Base-by-base conservation (phyloP, 2,113 vertebrate genomes). In the Penelope pileata region DNA sequence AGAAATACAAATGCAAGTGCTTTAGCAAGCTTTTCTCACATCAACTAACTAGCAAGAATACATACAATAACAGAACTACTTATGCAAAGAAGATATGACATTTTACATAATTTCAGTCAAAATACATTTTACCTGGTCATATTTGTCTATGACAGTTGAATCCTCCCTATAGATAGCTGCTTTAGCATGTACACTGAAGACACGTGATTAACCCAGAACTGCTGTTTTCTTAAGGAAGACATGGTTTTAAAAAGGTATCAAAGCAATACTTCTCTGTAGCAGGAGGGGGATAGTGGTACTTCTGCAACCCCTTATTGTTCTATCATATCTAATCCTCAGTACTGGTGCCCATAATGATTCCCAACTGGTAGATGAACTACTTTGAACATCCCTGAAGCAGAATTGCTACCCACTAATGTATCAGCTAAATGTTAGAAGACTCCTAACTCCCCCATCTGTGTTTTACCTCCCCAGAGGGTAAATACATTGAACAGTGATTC, bases 391-490 rank as follows among this genome's bases (percentile, higher is more conserved):
- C 94, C 76, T 82, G 59, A 86, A 45, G 94, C 96, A 97, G 96
- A 97, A 97, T 94, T 94, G 86, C 93, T 94, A 92, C 95, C 92
- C 97, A 94, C 83, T 97, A 96, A 97, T 93, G 96, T 96, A 97
- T 97, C 96, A 97, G 97, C 96, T 97, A 96, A 97, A 97, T 97
- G 91, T 96, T 97, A 97, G 94, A 96, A 97, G 97, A 90, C 95
- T 97, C 97, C 97, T 95, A 97, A 97, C 97, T 98, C 96, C 97
- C 98, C 98, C 97, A 98, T 98, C 98, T 98, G 97, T 98, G 97
- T 98, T 98, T 97, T 98, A 96, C 97, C 94, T 98, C 98, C 98
- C 97, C 95, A 97, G 97, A 98, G 97, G 98, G 97, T 97, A 98
- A 98, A 98, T 97, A 96, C 91, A 97, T 95, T 96, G 96, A 97